Base-by-base conservation (phyloP, 2,888 invertebrate species). In the Neoscelio sp. region DNA sequence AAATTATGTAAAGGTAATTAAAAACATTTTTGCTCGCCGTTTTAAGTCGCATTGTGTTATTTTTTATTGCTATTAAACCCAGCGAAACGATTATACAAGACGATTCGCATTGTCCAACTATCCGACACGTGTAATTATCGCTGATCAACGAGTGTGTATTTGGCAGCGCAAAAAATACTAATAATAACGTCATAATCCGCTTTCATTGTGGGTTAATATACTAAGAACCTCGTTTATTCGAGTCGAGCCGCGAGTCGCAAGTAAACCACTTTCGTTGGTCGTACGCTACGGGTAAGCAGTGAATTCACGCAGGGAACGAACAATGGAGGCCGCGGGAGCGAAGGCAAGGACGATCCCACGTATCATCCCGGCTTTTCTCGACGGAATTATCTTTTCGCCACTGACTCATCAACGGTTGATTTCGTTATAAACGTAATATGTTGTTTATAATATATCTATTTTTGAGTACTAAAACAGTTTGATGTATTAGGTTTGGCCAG, bases 331-430 rank as follows among this genome's bases (percentile, higher is more conserved):
- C 89, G 89, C 89, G 89, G 88, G 89, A 90, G 88, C 83, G 77
- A 86, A 86, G 84, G 85, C 89, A 90, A 90, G 89, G 89, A 89
- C 89, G 89, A 89, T 90, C 89, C 87, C 89, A 90, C 89, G 89
- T 87, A 75, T 75, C 84, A 86, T 83, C 85, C 68, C 52, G 48
- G 26, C 75, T 60, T 81, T 77, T 58, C 64, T 73, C 26, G 33
- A 4, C 44, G 18, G 50, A 67, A 75, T 70, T 74, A 75, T 67
- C 60, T 65, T 71, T 80, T 78, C 78, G 67, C 54, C 50, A 67
- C 67, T 68, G 71, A 81, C 46, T 76, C 76, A 73, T 73, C 76
- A 65, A 50, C 30, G 54, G 46, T 58, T 44, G 18, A 48, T 68
- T 71, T 78, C 28, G 65, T 54, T 30, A 15, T 18, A 13, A 28